Conservation (phyloP, 2,888 invertebrate genomes). For the Agrotis segetum region DNA sequence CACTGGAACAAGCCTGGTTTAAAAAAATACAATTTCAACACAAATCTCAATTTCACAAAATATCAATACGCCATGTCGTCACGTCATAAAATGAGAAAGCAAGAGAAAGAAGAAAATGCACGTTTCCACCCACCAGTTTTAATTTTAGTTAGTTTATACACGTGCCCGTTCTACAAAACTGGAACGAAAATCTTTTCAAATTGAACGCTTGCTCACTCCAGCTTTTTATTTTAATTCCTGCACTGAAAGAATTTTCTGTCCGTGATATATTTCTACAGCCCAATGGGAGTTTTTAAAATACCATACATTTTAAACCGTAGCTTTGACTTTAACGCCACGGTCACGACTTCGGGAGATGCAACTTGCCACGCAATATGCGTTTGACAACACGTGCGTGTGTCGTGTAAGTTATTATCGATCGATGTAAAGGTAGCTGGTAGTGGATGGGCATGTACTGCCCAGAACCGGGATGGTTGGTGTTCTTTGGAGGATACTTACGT, state of each 20-base stretch:
- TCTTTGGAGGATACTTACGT: too few species aligned
- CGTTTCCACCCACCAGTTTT: slow-evolving; percentile 1
- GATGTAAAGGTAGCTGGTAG: not conserved
- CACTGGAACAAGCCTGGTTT: too few species aligned
- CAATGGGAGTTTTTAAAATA: slow-evolving; percentile 29
- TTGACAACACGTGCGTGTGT: not conserved
- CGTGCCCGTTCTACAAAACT: slow-evolving; percentile 32
- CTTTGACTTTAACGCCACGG: not conserved
- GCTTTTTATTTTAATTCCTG: slow-evolving; percentile 44
- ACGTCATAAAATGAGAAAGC: slow-evolving; percentile 17
- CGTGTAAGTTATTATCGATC: not conserved
- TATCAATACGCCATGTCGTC: not conserved
- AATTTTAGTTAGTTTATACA: slow-evolving; percentile 35
- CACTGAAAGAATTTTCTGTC: slow-evolving; percentile 36
- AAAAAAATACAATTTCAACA: not conserved
- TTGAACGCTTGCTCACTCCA: slow-evolving; percentile 29
- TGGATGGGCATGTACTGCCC: too few species aligned
- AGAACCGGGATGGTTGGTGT: too few species aligned
- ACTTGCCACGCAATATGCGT: not conserved
- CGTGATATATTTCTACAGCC: slow-evolving; percentile 37
- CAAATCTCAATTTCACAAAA: not conserved
- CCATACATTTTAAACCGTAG: slow-evolving; percentile 11
- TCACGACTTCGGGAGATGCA: not conserved
- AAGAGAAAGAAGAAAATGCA: slow-evolving; percentile 19
- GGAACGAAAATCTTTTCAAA: slow-evolving; percentile 53